Evolutionary conservation across 2,888 invertebrate genomes (phyloP).

Genomic region (Baccha elongata): DNA sequence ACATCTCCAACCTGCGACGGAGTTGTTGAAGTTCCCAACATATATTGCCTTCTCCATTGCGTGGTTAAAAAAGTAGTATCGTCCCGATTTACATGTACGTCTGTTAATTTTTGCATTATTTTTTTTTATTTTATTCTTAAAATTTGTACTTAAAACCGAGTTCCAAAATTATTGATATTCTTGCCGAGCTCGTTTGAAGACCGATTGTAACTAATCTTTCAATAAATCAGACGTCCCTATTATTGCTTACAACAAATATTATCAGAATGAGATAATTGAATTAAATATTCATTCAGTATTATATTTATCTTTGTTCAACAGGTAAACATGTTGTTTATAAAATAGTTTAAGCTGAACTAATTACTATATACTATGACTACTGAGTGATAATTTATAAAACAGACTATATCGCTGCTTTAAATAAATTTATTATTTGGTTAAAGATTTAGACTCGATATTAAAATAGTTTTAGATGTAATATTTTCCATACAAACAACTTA

Average conservation of each 20-base stretch:
- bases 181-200: not conserved
- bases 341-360: not conserved
- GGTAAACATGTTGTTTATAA: not conserved
- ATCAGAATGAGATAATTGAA: conserved; percentile 41
- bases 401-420: not conserved
- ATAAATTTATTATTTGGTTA: not conserved
- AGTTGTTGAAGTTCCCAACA: conserved; percentile 79
- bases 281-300: conserved; percentile 31
- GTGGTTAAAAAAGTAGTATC: conserved; percentile 75
- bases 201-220: conserved; percentile 59
- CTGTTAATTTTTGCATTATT: conserved; percentile 68
- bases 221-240: not conserved
- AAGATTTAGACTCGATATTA: no score
- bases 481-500: not conserved
- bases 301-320: not conserved
- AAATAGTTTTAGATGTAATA: not conserved
- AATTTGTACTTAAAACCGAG: no score
- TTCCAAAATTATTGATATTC: no score
- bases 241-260: not conserved
- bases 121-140: no score
- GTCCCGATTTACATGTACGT: conserved; percentile 77
- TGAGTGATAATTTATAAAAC: not conserved
- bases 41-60: conserved; percentile 79
- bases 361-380: not conserved
- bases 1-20: conserved; percentile 79